These are phyloP conservation scores for Coturnix japonica DNA, from an alignment of 2,113 vertebrate species.

Conservation along the genomic window DNA sequence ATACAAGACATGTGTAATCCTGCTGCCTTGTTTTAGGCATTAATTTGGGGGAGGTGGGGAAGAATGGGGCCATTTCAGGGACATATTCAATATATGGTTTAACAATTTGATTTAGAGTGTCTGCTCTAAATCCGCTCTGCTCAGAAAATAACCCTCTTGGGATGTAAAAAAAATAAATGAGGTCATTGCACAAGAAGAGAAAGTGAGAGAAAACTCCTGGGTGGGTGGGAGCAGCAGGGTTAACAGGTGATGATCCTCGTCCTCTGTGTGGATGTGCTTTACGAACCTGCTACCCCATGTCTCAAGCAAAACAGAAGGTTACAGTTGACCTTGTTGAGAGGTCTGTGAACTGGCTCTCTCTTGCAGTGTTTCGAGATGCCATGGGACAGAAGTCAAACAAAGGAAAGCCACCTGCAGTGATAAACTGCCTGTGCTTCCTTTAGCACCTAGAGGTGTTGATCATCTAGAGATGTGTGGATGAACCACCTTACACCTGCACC, in stretches of 20 bases:
- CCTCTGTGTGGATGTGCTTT: accelerated
- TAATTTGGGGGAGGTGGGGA: not conserved
- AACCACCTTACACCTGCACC: accelerated
- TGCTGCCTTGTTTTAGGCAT: not conserved
- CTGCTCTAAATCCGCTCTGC: not conserved
- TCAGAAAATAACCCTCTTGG: not conserved
- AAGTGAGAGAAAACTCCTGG: not conserved
- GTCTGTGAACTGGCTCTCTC: no score
- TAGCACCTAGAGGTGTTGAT: not conserved
- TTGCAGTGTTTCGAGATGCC: no score
- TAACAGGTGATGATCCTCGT: accelerated
- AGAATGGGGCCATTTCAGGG: not conserved
- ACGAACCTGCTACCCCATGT: no score
- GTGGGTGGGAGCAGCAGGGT: not conserved
- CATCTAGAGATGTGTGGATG: no score
- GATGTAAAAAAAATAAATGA: not conserved
- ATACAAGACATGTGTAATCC: not conserved
- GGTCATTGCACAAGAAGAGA: not conserved
- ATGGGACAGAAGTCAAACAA: not conserved
- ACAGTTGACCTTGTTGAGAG: no score
- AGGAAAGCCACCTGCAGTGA: not conserved
- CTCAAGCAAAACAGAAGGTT: not conserved
- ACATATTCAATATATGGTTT: not conserved
- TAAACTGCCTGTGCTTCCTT: not conserved
- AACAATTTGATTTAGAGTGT: not conserved